Base-by-base conservation (phyloP, 1,140 invertebrate species). In the Papilio polyxenes region DNA sequence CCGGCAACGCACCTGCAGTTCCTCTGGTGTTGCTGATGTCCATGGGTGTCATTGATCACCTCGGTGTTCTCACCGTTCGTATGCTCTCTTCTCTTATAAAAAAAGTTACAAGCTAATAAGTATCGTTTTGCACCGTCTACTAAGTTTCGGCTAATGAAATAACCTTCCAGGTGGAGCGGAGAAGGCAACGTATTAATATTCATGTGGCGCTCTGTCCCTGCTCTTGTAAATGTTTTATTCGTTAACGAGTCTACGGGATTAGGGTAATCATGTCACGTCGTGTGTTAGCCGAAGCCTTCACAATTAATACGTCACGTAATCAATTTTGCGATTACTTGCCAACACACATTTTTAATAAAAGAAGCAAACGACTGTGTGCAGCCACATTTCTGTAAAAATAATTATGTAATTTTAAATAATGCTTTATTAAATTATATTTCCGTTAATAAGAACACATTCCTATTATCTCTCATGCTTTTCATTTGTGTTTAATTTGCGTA, bases 141-240 rank as follows among this genome's bases (percentile, higher is more conserved):
- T 74, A 84, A 81, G 83, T 79, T 86, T 86, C 85, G 84, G 84
- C 83, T 92, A 94, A 93, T 93, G 88, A 92, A 93, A 93, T 94
- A 92, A 92, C 90, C 87, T 92, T 92, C 91, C 89, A 93, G 92
- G 90, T 90, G 85, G 82, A 85, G 81, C 85, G 85, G 84, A 89
- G 88, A 90, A 91, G 87, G 87, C 85, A 86, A 83, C 76, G 83
- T 89, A 90, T 93, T 93, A 93, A 92, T 94, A 94, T 94, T 92
- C 91, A 94, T 91, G 87, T 85, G 77, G 82, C 82, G 85, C 80
- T 49, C 85, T 83, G 85, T 83, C 82, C 85, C 81, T 87, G 88
- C 87, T 89, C 91, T 89, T 92, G 91, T 94, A 93, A 94, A 93
- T 94, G 92, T 94, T 94, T 93, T 92, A 94, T 92, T 91, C 89